Evolutionary conservation across 23 tunicate species (phyloP).

Genomic region (Trididemnum nubilum): DNA sequence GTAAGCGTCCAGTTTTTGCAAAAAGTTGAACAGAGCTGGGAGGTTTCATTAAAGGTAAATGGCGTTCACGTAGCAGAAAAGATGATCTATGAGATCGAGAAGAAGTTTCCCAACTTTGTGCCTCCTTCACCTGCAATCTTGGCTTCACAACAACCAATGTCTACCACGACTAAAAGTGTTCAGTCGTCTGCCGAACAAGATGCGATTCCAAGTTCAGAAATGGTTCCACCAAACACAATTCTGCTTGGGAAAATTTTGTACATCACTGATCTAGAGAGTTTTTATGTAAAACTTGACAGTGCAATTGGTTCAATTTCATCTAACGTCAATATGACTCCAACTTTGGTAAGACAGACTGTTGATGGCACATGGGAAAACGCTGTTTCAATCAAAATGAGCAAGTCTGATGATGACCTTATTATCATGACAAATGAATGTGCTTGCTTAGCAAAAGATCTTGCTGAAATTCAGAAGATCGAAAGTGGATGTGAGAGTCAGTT

Average conservation of each 20-base stretch:
- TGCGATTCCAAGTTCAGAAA: not conserved
- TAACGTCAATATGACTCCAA: no score
- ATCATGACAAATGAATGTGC: not conserved
- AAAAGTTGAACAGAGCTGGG: not conserved
- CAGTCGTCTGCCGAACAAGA: not conserved
- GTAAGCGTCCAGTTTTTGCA: not conserved
- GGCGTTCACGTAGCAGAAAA: slow-evolving; percentile 14
- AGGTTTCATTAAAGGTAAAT: slow-evolving; percentile 1
- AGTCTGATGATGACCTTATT: not conserved
- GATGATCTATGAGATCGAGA: not conserved
- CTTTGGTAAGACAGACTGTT: no score
- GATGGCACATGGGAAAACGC: not conserved
- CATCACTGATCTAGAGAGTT: not conserved
- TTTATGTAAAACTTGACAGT: not conserved
- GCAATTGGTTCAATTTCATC: not conserved
- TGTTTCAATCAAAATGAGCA: not conserved
- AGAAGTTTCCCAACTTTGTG: not conserved
- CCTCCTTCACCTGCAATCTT: not conserved
- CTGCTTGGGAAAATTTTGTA: not conserved
- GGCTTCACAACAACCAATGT: no score
- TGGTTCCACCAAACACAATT: not conserved
- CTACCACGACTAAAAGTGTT: not conserved
- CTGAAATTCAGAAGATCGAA: not conserved
- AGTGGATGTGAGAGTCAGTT: not conserved
- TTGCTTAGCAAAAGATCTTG: not conserved